phyloP scores from a whole-genome alignment of 1,140 invertebrate species.

The Heterodera carotae region DNA sequence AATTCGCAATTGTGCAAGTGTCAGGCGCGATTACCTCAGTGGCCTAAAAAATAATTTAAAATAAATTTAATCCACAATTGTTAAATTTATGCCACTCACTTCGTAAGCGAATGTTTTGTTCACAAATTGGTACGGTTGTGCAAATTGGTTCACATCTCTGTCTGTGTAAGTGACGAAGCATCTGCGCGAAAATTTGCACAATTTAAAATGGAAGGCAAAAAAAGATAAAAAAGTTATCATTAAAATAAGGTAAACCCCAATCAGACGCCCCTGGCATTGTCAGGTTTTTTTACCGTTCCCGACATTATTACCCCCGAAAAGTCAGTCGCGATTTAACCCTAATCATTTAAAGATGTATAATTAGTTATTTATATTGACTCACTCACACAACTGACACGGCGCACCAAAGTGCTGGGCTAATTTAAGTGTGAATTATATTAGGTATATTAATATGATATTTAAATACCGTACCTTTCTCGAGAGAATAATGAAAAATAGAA shows the following conservation, averaged over 20 bases:
- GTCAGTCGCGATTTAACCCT: too few species aligned
- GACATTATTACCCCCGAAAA: too few species aligned
- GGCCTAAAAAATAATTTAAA: slow-evolving; percentile 43
- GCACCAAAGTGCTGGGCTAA: slow-evolving; percentile 16
- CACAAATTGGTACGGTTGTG: slow-evolving; percentile 49
- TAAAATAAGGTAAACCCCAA: too few species aligned
- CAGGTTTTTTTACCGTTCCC: too few species aligned
- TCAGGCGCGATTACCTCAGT: slow-evolving; percentile 38
- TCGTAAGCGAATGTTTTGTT: not conserved
- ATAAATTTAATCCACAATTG: slow-evolving; percentile 46
- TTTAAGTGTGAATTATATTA: not conserved
- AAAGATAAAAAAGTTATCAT: too few species aligned
- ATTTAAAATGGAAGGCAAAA: not conserved
- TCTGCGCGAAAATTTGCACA: slow-evolving; percentile 41
- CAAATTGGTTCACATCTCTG: slow-evolving; percentile 50
- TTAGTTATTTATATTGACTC: not conserved
- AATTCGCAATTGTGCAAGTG: not conserved
- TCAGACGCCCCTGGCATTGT: too few species aligned
- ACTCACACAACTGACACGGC: slow-evolving; percentile 14
- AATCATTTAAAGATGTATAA: too few species aligned
- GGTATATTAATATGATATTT: too few species aligned
- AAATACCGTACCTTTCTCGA: too few species aligned
- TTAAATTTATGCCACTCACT: not conserved
- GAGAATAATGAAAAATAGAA: too few species aligned
- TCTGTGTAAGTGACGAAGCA: slow-evolving; percentile 60